Percentiles rank a stretch among this genome's conserved stretches.
phyloP scores from a whole-genome alignment of 2,888 invertebrate species.

The Drosophila mettleri region DNA sequence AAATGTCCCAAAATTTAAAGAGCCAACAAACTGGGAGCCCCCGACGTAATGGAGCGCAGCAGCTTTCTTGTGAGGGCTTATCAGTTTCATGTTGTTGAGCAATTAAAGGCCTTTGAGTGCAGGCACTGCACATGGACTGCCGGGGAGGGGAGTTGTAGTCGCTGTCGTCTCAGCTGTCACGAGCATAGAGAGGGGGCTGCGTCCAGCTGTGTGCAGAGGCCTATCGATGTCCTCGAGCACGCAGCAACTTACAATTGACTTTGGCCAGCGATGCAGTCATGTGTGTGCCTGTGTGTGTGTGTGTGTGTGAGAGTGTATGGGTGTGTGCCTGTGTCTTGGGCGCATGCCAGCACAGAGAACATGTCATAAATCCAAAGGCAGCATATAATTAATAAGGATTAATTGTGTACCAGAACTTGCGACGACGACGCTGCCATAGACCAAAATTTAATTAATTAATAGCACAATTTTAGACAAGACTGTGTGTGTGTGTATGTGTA shows the following conservation, averaged over 20 bases:
- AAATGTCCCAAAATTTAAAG: neutral
- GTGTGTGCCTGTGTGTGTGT: constrained; percentile 8
- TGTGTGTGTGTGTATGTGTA: neutral
- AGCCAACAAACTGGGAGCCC: neutral
- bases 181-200: constrained; percentile 36
- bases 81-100: constrained; percentile 37
- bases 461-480: constrained; percentile 65
- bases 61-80: constrained; percentile 22
- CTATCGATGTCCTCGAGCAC: constrained; percentile 54
- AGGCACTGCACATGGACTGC: neutral
- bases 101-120: constrained; percentile 59
- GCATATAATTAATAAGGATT: constrained; percentile 81
- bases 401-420: constrained; percentile 77
- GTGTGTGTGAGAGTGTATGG: neutral
- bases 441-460: constrained; percentile 80
- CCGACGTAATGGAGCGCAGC: neutral
- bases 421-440: constrained; percentile 46
- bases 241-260: constrained; percentile 56
- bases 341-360: constrained; percentile 69
- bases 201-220: constrained; percentile 39
- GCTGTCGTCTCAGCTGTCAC: constrained; percentile 68
- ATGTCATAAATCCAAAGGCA: constrained; percentile 77
- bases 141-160: constrained; percentile 39
- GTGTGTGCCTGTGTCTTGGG: constrained; percentile 51
- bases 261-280: constrained; percentile 40